Evolutionary conservation across 2,888 invertebrate genomes (phyloP), one percentile per base, ranked within the genome.

Genomic region (Sarcophaga carnaria): DNA sequence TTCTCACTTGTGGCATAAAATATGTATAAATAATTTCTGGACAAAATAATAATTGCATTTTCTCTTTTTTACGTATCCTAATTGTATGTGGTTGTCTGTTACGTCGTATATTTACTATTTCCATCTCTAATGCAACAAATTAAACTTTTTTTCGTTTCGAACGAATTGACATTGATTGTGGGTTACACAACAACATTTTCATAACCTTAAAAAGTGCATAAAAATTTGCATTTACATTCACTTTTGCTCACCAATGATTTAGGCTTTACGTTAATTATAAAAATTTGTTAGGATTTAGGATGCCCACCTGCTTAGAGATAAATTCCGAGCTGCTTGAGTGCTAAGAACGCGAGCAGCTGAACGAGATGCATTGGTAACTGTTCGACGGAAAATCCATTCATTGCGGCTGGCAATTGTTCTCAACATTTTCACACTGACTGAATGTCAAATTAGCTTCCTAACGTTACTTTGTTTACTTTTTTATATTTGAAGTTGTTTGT

Each of bases 401-500:
- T 95, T 96, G 94, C 96, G 96, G 93, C 95, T 94, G 92, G 95
- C 94, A 91, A 96, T 95, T 93, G 96, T 96, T 94, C 97, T 96
- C 94, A 97, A 94, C 97, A 97, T 97, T 93, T 94, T 89, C 67
- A 54, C 54, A 54, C 12, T 17, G 54, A 14, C 54, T 17, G 12
- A 10, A 37, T 76, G 64, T 62, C 81, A 80, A 84, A 81, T 59
- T 14, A 8, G 10, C 20, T 70, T 12, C 14, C 54, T 70, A 66
- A 1, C 37, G 14, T 63, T 63, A 59, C 54, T 59, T 75, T 60
- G 62, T 74, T 79, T 63, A 12, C 66, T 69, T 69, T 20, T 64
- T 67, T 67, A 25, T 45, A 27, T 66, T 27, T 63, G 27, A 47
- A 77, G 49, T 69, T 79, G 76, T 81, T 80, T 69, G 22, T 70